Evolutionary conservation across 2,113 vertebrate species (phyloP).

Genomic region (Collichthys lucidus): DNA sequence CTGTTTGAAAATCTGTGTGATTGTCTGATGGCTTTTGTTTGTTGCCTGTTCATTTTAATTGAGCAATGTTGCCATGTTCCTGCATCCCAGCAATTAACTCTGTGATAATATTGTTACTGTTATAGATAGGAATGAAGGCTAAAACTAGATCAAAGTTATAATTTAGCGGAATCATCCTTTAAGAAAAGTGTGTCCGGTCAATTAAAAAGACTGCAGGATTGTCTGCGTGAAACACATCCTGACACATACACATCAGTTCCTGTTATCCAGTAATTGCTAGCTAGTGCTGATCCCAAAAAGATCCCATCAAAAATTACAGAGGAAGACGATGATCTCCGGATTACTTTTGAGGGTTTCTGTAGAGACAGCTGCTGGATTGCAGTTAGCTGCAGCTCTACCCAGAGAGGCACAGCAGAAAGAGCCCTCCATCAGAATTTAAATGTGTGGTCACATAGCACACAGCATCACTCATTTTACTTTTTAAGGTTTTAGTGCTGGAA

Average conservation of each 20-base stretch:
- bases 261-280: constrained; percentile 58
- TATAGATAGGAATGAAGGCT: not conserved
- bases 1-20: not conserved
- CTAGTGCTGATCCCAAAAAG: constrained; percentile 47
- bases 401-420: not conserved
- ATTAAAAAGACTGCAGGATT: constrained; percentile 22
- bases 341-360: constrained; percentile 36
- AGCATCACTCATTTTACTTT: not conserved
- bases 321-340: constrained; percentile 60
- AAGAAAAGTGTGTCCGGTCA: constrained; percentile 4
- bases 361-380: constrained; percentile 41
- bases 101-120: not conserved
- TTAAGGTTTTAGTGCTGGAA: not conserved
- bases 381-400: constrained; percentile 9
- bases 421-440: not conserved
- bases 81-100: not conserved
- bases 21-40: not conserved
- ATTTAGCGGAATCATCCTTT: not conserved
- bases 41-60: not conserved
- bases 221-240: constrained; percentile 20
- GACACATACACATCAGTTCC: constrained; percentile 21
- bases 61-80: not conserved
- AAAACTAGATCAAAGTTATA: not conserved
- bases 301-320: constrained; percentile 50
- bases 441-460: too few relatives aligned